A percentile compares a stretch with the other conserved stretches of the same genome.
These are phyloP conservation scores for Scaeva pyrastri DNA, from an alignment of 2,888 invertebrate species.

Conservation along the genomic window DNA sequence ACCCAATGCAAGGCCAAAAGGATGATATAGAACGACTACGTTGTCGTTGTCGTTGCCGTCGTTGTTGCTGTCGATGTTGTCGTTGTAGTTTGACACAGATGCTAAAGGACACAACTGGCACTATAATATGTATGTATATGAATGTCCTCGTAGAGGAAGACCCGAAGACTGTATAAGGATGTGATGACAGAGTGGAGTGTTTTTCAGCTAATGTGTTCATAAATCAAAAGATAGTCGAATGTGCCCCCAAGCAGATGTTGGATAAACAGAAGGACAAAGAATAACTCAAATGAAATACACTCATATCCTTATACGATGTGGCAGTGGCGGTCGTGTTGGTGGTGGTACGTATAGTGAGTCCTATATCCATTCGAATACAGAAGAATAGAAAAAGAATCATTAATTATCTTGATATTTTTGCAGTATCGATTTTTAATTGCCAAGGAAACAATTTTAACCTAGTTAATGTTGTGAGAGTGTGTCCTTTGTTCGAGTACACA, in stretches of 20 bases:
- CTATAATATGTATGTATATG: neutral
- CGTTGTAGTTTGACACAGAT: constrained; percentile 19
- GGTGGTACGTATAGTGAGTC: no score
- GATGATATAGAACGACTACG: neutral
- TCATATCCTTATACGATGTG: neutral
- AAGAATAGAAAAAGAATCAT: constrained; percentile 9
- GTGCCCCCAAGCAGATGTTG: neutral
- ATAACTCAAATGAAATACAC: constrained; percentile 16
- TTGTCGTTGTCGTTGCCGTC: neutral
- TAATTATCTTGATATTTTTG: constrained; percentile 56
- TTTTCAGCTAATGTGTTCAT: constrained; percentile 20
- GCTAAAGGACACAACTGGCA: constrained; percentile 16
- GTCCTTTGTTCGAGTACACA: no score
- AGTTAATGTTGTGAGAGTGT: neutral
- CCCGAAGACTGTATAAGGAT: constrained; percentile 12
- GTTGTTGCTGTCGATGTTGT: neutral
- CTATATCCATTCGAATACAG: neutral
- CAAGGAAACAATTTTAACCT: constrained; percentile 31
- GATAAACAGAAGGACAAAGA: neutral
- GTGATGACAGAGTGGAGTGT: constrained; percentile 22
- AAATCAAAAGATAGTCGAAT: neutral
- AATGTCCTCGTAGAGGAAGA: no score
- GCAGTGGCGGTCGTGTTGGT: no score
- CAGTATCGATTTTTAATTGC: constrained; percentile 56
- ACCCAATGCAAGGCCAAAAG: constrained; percentile 9